Evolutionary conservation across 2,113 vertebrate species (phyloP).

Genomic region (Colinus virginianus): DNA sequence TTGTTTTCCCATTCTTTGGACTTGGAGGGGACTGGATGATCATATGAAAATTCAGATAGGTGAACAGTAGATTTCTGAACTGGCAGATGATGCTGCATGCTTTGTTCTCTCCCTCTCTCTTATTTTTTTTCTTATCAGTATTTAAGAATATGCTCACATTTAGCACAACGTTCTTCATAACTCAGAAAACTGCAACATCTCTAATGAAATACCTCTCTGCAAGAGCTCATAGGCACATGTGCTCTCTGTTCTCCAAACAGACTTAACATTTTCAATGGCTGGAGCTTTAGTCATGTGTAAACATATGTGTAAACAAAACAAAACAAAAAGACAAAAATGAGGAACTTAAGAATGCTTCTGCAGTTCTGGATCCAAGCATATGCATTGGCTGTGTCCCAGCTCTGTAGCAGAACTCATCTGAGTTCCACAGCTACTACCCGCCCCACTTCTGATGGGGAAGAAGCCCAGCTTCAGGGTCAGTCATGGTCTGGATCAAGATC

Average conservation of each 20-base stretch:
- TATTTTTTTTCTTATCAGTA: background rate
- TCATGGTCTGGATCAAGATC: background rate
- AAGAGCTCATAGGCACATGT: background rate
- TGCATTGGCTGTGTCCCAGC: accelerated
- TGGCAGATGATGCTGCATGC: background rate
- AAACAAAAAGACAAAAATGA: background rate
- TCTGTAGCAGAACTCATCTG: background rate
- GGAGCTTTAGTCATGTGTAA: background rate
- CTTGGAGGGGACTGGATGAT: background rate
- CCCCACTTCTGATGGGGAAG: background rate
- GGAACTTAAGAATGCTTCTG: background rate
- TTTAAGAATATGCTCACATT: background rate
- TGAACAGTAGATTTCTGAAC: background rate
- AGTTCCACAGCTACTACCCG: background rate
- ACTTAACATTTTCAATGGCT: background rate
- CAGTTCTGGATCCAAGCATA: background rate
- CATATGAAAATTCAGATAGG: background rate
- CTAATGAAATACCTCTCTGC: background rate
- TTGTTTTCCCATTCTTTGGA: background rate
- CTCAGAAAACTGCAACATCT: background rate
- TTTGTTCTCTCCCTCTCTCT: background rate
- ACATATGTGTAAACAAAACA: background rate
- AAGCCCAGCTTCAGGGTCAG: background rate
- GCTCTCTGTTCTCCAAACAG: background rate
- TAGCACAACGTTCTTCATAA: background rate